Percentiles rank a stretch among this genome's conserved stretches.
Evolutionary conservation across 2,113 vertebrate species (phyloP).

Genomic region (Lipotes vexillifer): DNA sequence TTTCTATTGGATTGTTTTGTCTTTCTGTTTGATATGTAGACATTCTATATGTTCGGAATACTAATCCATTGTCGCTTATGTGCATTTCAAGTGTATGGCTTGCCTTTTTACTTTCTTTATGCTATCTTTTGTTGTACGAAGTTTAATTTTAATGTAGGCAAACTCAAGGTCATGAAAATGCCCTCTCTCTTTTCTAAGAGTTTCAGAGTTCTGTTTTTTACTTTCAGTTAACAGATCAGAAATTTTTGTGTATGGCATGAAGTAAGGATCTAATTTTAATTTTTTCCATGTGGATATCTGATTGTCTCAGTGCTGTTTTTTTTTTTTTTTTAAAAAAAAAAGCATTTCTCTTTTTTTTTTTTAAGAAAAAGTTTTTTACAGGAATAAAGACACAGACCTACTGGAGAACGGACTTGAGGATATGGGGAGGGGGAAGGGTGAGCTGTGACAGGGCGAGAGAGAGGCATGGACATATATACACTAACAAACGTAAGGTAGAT

Average conservation of each 20-base stretch:
- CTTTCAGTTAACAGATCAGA: background rate
- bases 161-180: conserved; percentile 28
- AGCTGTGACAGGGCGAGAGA: no score
- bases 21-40: conserved; percentile 16
- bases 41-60: background rate
- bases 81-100: background rate
- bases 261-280: background rate
- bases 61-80: background rate
- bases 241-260: conserved; percentile 8
- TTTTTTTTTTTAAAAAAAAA: background rate
- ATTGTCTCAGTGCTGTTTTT: background rate
- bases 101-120: conserved; percentile 33
- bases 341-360: background rate
- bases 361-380: background rate
- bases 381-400: no score
- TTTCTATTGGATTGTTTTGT: conserved; percentile 19
- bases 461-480: no score
- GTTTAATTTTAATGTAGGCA: conserved; percentile 36
- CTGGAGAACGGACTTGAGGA: no score
- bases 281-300: background rate
- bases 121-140: background rate
- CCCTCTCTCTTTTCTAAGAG: background rate
- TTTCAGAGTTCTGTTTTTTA: conserved; percentile 20
- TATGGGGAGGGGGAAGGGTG: no score
- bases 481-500: no score